Evolutionary conservation across 2,797 vertebrate species (phyloP).

Genomic region (Halcyon smyrnensis): DNA sequence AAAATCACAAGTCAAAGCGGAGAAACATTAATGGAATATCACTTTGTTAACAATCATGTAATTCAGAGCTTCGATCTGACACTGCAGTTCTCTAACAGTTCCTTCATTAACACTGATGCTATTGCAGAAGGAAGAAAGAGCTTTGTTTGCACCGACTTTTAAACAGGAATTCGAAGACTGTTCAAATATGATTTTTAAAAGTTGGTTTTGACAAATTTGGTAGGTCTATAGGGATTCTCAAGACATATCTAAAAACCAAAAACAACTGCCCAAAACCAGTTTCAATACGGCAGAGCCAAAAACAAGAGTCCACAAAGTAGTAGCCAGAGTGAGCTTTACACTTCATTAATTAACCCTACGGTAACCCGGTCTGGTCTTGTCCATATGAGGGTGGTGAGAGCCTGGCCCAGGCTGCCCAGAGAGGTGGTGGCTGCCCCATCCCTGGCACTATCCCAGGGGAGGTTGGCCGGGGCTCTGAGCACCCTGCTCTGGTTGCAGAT

Average conservation of each 20-base stretch:
- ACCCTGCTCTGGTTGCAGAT: background rate
- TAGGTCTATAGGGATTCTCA: background rate
- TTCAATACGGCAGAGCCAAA: background rate
- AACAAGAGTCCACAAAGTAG: background rate
- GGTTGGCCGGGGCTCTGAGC: background rate
- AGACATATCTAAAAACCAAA: background rate
- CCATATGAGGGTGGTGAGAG: background rate
- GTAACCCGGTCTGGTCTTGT: background rate
- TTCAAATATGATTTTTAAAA: background rate
- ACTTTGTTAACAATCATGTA: background rate
- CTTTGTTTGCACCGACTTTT: background rate
- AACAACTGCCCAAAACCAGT: background rate
- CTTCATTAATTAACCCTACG: background rate
- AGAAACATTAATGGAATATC: background rate
- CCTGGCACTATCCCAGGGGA: background rate
- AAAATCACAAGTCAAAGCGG: background rate
- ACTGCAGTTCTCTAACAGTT: background rate
- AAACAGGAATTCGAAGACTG: background rate
- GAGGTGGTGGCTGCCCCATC: background rate
- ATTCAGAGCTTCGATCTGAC: background rate
- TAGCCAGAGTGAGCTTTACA: background rate
- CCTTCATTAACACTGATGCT: background rate
- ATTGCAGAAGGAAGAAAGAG: background rate
- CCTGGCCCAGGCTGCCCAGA: background rate
- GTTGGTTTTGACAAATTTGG: background rate